Evolutionary conservation across 2,797 vertebrate genomes (phyloP).

Genomic region (Acridotheres tristis): DNA sequence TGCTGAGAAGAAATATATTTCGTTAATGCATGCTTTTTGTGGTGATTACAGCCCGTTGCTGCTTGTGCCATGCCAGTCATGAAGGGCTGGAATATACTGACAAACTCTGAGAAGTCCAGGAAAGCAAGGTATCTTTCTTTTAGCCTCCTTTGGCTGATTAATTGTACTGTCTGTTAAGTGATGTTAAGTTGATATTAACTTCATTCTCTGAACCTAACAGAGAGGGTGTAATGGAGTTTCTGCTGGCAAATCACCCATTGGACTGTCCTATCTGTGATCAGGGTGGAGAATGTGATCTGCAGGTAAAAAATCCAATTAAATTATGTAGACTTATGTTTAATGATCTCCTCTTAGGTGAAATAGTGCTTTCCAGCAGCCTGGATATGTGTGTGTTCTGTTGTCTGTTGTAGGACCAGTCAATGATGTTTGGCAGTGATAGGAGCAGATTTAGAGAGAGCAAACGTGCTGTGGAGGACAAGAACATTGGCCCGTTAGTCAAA

Average conservation of each 20-base stretch:
- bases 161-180: neutral
- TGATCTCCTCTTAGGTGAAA: neutral
- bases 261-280: slow-evolving; percentile 99
- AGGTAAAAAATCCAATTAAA: slow-evolving; percentile 78
- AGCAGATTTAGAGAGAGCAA: slow-evolving; percentile 94
- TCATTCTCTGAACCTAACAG: slow-evolving; percentile 70
- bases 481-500: slow-evolving; percentile 95
- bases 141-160: neutral
- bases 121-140: slow-evolving; percentile 91
- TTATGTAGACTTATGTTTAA: neutral
- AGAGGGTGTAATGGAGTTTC: slow-evolving; percentile 98
- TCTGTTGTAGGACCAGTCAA: slow-evolving; percentile 82
- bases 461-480: slow-evolving; percentile 97
- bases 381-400: neutral
- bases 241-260: slow-evolving; percentile 95
- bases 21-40: slow-evolving; percentile 20
- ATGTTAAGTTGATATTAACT: neutral
- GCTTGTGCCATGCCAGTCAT: slow-evolving; percentile 99
- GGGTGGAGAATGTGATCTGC: slow-evolving; percentile 97
- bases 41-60: slow-evolving; percentile 87
- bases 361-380: neutral
- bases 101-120: slow-evolving; percentile 94
- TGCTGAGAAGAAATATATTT: neutral
- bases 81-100: slow-evolving; percentile 99
- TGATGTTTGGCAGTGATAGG: slow-evolving; percentile 96